A percentile compares a stretch with the other conserved stretches of the same genome.
Evolutionary conservation across 2,888 invertebrate genomes (phyloP).

Genomic region (Campoplex nolae): DNA sequence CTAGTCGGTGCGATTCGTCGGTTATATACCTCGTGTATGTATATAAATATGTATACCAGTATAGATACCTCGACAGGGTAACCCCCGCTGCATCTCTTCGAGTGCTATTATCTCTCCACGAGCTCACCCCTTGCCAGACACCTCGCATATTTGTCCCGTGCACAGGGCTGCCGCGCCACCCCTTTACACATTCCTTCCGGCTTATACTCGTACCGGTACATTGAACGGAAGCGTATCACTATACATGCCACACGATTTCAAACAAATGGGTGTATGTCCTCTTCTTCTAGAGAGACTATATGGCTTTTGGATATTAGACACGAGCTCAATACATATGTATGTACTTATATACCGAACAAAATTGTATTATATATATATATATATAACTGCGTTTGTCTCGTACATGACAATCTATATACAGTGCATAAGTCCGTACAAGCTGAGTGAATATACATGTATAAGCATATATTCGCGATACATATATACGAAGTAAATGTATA

Average conservation of each 20-base stretch:
- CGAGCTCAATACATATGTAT: neutral
- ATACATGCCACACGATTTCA: neutral
- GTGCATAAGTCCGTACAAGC: neutral
- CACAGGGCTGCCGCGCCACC: conserved; percentile 47
- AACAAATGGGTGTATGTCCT: conserved; percentile 15
- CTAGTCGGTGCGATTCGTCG: conserved; percentile 1
- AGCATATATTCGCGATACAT: neutral
- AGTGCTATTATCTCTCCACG: conserved; percentile 64
- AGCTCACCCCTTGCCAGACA: conserved; percentile 61
- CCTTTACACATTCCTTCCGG: conserved; percentile 71
- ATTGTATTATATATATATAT: too few species aligned
- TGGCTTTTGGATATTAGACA: conserved; percentile 4
- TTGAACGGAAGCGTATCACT: conserved; percentile 35
- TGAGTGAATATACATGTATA: neutral
- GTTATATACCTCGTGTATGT: neutral
- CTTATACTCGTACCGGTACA: conserved; percentile 54
- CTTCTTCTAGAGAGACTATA: neutral
- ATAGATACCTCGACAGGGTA: conserved; percentile 18
- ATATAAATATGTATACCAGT: conserved; percentile 22
- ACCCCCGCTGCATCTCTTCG: conserved; percentile 53
- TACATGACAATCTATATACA: neutral
- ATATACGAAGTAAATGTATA: conserved; percentile 6
- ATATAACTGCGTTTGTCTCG: neutral
- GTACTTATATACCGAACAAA: neutral
- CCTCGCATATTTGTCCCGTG: conserved; percentile 66